phyloP scores from a whole-genome alignment of 1,140 invertebrate species.

The Ostrea edulis region DNA sequence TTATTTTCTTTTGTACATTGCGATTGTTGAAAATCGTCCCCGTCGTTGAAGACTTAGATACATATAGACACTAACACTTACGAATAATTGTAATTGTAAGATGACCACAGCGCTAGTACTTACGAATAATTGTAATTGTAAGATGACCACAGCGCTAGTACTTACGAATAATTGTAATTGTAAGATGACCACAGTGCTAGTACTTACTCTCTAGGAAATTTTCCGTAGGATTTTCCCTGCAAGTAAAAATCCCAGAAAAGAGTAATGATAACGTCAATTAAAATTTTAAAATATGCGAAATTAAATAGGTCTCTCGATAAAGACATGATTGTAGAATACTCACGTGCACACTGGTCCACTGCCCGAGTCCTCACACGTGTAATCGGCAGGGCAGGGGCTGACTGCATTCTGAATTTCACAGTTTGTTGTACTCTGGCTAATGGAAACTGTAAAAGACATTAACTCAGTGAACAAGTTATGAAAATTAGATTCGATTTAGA shows the following conservation, averaged over 20 bases:
- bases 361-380: background rate
- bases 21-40: too few species aligned
- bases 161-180: too few species aligned
- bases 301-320: background rate
- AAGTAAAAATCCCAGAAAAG: background rate
- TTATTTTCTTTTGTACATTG: too few species aligned
- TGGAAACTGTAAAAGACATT: background rate
- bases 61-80: too few species aligned
- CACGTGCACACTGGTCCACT: background rate
- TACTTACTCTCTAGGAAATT: background rate
- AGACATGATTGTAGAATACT: background rate
- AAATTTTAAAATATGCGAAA: background rate
- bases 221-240: background rate
- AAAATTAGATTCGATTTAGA: too few species aligned
- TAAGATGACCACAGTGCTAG: too few species aligned
- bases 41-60: too few species aligned
- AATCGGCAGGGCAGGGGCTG: background rate
- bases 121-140: too few species aligned
- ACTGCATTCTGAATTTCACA: background rate
- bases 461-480: too few species aligned
- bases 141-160: too few species aligned
- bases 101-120: too few species aligned
- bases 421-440: background rate
- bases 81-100: too few species aligned
- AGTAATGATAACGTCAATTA: background rate